phyloP scores from a whole-genome alignment of 2,797 vertebrate genomes.

The Poliocrania exsul region DNA sequence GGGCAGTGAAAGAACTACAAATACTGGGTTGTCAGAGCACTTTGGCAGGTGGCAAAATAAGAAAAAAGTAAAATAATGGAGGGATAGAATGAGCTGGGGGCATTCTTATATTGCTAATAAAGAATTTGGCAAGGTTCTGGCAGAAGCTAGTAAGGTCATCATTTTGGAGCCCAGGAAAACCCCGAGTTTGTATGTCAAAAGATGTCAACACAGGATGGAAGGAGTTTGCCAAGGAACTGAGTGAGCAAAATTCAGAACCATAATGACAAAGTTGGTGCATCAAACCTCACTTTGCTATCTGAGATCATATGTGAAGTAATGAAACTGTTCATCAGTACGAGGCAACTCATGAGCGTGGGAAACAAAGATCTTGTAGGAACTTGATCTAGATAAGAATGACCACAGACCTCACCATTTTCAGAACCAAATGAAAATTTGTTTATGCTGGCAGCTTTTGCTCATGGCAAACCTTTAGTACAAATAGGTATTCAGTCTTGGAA shows the following conservation, averaged over 20 bases:
- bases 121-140: background rate
- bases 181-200: background rate
- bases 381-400: conserved; percentile 34
- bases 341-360: conserved; percentile 38
- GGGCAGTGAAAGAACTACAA: background rate
- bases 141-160: background rate
- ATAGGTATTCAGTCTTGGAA: background rate
- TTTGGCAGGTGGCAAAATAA: background rate
- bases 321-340: conserved; percentile 36
- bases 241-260: conserved; percentile 45
- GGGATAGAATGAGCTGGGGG: background rate
- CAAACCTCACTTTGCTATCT: conserved; percentile 39
- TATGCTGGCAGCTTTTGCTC: conserved; percentile 12
- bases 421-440: conserved; percentile 20
- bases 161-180: background rate
- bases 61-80: background rate
- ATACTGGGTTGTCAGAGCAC: background rate
- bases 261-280: conserved; percentile 48
- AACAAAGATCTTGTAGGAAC: conserved; percentile 14
- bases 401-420: conserved; percentile 54
- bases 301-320: background rate
- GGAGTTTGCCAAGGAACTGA: background rate
- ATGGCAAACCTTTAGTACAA: background rate
- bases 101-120: background rate
- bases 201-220: background rate